A percentile compares a stretch with the other conserved stretches of the same genome.
Evolutionary conservation across 2,113 vertebrate genomes (phyloP).

Genomic region (Sinocyclocheilus maitianheensis): DNA sequence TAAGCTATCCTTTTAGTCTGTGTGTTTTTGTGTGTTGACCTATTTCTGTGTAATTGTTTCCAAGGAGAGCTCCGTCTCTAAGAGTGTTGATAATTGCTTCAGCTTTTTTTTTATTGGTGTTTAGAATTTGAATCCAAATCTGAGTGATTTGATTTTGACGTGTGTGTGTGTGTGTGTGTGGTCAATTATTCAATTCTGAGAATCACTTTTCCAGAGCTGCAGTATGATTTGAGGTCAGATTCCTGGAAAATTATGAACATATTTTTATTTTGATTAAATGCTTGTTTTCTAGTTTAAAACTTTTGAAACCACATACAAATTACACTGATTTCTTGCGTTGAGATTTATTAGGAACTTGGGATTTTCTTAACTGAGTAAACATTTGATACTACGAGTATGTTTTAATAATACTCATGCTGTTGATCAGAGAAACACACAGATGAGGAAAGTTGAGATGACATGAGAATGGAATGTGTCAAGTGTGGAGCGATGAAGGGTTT

Average conservation of each 20-base stretch:
- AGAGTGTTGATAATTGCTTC: neutral
- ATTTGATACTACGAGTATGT: neutral
- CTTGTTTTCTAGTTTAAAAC: conserved; percentile 1
- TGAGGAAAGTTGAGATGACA: conserved; percentile 13
- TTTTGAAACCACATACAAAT: neutral
- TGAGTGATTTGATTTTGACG: neutral
- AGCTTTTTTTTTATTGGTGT: neutral
- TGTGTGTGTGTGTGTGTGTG: neutral
- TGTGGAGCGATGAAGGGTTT: conserved; percentile 22
- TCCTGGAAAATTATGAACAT: neutral
- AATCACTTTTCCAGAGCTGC: conserved; percentile 2
- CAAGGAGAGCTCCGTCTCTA: neutral
- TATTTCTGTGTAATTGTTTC: conserved; percentile 14
- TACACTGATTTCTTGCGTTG: neutral
- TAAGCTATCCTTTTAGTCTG: neutral
- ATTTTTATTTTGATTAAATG: neutral
- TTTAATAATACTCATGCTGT: neutral
- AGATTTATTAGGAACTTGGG: neutral
- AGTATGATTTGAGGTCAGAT: conserved; percentile 14
- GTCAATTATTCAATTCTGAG: neutral
- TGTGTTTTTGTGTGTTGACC: neutral
- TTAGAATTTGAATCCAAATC: neutral
- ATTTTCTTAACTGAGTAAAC: neutral
- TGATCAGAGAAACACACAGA: neutral
- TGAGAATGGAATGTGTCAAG: conserved; percentile 18